Evolutionary conservation across 2,113 vertebrate genomes (phyloP).

Genomic region (Scatophagus argus): DNA sequence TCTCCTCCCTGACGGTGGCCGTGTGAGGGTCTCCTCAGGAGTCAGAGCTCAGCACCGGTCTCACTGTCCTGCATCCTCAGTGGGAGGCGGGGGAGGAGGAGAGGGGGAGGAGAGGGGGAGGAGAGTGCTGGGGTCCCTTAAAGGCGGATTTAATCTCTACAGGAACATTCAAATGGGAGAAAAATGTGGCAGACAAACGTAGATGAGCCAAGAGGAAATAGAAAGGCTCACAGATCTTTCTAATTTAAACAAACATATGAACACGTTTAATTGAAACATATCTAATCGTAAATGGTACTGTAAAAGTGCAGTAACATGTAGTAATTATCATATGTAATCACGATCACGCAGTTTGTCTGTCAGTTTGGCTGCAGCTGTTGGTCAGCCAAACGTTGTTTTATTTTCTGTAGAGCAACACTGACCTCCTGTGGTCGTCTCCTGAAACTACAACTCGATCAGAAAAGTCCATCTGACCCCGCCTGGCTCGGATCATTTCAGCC

Average conservation of each 20-base stretch:
- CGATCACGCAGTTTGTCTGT: neutral
- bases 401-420: constrained; percentile 44
- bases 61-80: constrained; percentile 63
- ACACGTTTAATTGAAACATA: neutral
- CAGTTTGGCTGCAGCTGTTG: neutral
- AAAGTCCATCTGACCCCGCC: no score
- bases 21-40: no score
- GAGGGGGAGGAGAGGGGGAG: neutral
- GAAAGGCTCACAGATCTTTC: neutral
- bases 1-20: no score
- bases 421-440: constrained; percentile 38
- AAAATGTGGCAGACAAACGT: no score
- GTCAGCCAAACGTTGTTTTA: neutral
- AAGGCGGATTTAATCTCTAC: neutral
- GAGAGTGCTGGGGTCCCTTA: neutral
- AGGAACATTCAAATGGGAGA: neutral
- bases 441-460: neutral
- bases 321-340: neutral
- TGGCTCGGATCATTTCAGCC: neutral
- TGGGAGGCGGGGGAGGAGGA: constrained; percentile 4
- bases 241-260: neutral
- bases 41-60: constrained; percentile 57
- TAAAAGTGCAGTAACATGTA: neutral
- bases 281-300: neutral
- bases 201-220: neutral